Base-by-base conservation (phyloP, 2,797 vertebrate species). In the Nyctalus aviator region DNA sequence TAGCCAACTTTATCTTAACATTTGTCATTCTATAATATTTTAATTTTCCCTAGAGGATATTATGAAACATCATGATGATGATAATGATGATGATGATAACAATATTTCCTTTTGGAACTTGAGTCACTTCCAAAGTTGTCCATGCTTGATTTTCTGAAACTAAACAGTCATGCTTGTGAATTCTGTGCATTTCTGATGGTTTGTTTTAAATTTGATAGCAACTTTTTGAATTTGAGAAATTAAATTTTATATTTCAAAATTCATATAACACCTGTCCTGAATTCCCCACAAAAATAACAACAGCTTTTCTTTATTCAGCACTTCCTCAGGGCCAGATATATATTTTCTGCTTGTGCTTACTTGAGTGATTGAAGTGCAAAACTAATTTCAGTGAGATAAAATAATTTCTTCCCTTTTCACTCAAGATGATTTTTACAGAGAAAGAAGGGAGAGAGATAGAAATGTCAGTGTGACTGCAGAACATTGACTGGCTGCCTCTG, bases 301-400 rank as follows among this genome's bases (percentile, higher is more conserved):
- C 32, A 88, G 35, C 15, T 55, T 75, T 84, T 53, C 59, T 77
- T 81, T 35, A 83, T 27, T 73, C 21, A 69, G 46, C 12, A 88
- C 44, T 87, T 90, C 72, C 37, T 90, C 9, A 18, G 75, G n/a
- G 62, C 35, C 35, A 64, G 27, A 41, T 53, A 57, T 10, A 44
- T 8, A 50, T 81, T 84, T 90, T 37, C 17, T 48, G 30, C 62
- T 85, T 82, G 55, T 53, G 55, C n/a, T 91, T 85, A 85, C 21
- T 44, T 83, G 25, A 82, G 8, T 78, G 41, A 69, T 32, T 46
- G 48, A 81, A 71, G 48, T 23, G 68, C 17, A 82, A 92, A 66
- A 69, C 27, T 66, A 88, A 86, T 89, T 71, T 86, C 44, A 30
- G 17, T 71, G 68, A 94, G 17, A 91, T 71, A 68, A 84, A 83